Conservation (phyloP, 2,888 invertebrate genomes). For the Seira sanloemensis region DNA sequence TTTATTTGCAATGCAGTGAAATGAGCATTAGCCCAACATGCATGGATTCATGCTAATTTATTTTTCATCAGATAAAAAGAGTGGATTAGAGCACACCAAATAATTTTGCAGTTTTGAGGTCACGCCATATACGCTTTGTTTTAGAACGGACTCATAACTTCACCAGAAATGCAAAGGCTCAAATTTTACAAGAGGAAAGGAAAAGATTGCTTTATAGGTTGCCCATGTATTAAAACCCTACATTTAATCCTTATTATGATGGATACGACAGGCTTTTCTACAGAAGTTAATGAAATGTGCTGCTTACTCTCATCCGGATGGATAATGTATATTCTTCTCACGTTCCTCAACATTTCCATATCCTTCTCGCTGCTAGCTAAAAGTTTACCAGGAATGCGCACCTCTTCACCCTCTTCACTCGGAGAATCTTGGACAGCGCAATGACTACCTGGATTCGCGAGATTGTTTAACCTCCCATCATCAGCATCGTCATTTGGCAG, state of each 20-base stretch:
- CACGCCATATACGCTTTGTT: no score
- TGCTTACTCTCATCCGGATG: constrained; percentile 58
- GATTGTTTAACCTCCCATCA: constrained; percentile 29
- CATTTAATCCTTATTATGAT: no score
- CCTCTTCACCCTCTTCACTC: constrained; percentile 1
- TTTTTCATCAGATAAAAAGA: not conserved
- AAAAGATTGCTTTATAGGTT: no score
- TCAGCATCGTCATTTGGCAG: constrained; percentile 27
- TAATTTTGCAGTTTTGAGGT: no score
- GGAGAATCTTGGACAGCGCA: constrained; percentile 21
- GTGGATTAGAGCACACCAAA: no score
- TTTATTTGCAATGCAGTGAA: not conserved
- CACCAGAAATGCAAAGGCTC: no score
- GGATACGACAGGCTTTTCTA: no score
- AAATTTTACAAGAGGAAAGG: no score
- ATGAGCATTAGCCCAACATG: not conserved
- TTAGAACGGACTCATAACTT: not conserved
- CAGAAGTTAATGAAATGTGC: constrained; percentile 19
- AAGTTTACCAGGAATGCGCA: constrained; percentile 32
- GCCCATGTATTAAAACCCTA: no score
- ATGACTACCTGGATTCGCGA: constrained; percentile 28
- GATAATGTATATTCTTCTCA: constrained; percentile 57
- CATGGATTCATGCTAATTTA: not conserved
- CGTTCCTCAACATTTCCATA: constrained; percentile 58
- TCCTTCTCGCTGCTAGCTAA: constrained; percentile 60